phyloP scores from a whole-genome alignment of 2,113 vertebrate species.

The Lagenorhynchus albirostris region DNA sequence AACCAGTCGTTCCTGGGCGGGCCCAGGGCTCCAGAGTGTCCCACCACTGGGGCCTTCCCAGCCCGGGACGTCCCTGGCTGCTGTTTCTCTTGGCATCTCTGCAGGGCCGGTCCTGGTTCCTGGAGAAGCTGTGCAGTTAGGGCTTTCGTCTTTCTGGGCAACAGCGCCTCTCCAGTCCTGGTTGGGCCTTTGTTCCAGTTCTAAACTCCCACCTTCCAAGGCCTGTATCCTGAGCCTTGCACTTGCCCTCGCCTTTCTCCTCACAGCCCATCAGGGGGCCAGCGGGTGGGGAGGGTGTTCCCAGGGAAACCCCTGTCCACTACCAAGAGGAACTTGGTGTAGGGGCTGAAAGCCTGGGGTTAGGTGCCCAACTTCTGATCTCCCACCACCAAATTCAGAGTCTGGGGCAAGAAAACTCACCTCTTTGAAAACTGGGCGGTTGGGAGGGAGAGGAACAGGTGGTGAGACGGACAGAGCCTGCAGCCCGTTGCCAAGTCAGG shows the following conservation, averaged over 20 bases:
- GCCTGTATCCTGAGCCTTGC: not conserved
- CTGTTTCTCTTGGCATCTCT: not conserved
- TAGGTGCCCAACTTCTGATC: not conserved
- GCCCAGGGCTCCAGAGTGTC: not conserved
- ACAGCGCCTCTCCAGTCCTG: not conserved
- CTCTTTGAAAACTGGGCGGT: not conserved
- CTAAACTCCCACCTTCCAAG: fast-evolving
- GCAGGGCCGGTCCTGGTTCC: not conserved
- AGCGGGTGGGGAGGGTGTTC: not conserved
- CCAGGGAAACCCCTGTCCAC: not conserved
- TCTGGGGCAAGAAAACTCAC: not conserved
- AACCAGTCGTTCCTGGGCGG: not conserved
- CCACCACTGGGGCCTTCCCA: not conserved
- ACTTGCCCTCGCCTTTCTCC: not conserved
- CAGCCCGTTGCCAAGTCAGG: not conserved
- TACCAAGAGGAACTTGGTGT: not conserved
- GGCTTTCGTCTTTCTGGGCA: not conserved
- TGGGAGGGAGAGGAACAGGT: not conserved
- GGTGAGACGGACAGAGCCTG: too few species aligned
- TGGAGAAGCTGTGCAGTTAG: not conserved
- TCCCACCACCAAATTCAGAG: not conserved
- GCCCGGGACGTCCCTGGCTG: not conserved
- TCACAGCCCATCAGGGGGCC: not conserved
- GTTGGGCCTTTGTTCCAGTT: not conserved
- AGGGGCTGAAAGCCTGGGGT: not conserved